Conservation (phyloP, 2,888 invertebrate genomes). For the Drosophila tanythrix region DNA sequence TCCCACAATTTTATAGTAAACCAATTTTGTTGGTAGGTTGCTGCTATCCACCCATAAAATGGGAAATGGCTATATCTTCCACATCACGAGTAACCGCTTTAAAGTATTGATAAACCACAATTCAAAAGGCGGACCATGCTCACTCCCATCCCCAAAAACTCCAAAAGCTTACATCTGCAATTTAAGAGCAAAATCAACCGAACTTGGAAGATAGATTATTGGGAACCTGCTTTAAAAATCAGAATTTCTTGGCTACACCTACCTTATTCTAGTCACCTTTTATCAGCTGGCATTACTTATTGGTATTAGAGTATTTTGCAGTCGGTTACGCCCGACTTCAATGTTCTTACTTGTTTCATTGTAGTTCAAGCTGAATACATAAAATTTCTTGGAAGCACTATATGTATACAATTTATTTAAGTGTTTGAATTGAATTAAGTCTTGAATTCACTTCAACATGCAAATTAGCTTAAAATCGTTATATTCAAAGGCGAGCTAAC, state of each 20-base stretch:
- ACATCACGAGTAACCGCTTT: no score
- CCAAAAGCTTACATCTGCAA: background rate
- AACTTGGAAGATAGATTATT: background rate
- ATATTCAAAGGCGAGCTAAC: background rate
- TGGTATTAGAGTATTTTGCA: background rate
- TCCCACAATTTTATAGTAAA: no score
- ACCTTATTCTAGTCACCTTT: background rate
- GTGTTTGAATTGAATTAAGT: background rate
- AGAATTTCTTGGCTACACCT: background rate
- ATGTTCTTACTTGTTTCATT: background rate
- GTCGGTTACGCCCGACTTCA: background rate
- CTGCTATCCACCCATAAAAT: no score
- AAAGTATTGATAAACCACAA: no score
- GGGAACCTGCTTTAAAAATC: background rate
- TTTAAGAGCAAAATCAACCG: background rate
- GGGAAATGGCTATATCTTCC: no score
- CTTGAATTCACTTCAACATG: constrained; percentile 5
- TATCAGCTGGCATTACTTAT: background rate
- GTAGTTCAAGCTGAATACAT: background rate
- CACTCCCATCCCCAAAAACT: no score
- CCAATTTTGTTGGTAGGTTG: no score
- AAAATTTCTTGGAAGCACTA: constrained; percentile 6
- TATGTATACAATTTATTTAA: background rate
- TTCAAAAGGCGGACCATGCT: no score
- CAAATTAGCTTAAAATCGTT: constrained; percentile 14